phyloP scores from a whole-genome alignment of 2,113 vertebrate genomes.

The Neodontobutis hainanensis region DNA sequence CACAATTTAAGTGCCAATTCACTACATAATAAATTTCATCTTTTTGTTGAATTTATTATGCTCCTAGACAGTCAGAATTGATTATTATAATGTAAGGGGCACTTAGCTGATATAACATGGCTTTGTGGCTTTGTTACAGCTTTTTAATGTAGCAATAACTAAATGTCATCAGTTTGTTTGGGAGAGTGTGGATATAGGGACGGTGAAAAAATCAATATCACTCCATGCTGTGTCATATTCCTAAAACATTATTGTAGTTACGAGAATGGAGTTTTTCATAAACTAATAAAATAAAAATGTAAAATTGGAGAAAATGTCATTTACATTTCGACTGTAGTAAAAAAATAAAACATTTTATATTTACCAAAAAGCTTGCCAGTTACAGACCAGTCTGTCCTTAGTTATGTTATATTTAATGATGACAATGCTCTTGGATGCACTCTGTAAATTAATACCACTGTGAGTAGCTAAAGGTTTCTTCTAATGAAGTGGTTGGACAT shows the following conservation, averaged over 20 bases:
- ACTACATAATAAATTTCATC: background rate
- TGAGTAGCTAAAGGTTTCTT: background rate
- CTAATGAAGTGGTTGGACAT: conserved; percentile 21
- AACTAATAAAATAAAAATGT: no score
- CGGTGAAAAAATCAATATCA: conserved; percentile 7
- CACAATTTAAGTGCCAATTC: background rate
- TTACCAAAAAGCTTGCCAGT: no score
- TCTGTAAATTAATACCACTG: background rate
- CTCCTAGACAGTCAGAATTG: background rate
- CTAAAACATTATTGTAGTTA: background rate
- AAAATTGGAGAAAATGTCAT: no score
- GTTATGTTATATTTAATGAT: no score
- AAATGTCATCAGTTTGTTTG: conserved; percentile 13
- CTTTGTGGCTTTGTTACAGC: background rate
- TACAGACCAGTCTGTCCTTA: no score
- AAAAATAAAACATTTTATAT: no score
- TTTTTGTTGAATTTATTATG: background rate
- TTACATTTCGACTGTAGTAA: no score
- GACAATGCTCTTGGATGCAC: background rate
- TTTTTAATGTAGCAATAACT: conserved; percentile 6
- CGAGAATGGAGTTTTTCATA: background rate
- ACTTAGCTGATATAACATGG: background rate
- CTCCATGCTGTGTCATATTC: background rate
- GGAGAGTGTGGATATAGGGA: background rate
- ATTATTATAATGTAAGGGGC: background rate